Percentiles rank a stretch among this genome's conserved stretches.
Conservation (phyloP, 2,888 invertebrate species). For the Tanypteryx hageni region DNA sequence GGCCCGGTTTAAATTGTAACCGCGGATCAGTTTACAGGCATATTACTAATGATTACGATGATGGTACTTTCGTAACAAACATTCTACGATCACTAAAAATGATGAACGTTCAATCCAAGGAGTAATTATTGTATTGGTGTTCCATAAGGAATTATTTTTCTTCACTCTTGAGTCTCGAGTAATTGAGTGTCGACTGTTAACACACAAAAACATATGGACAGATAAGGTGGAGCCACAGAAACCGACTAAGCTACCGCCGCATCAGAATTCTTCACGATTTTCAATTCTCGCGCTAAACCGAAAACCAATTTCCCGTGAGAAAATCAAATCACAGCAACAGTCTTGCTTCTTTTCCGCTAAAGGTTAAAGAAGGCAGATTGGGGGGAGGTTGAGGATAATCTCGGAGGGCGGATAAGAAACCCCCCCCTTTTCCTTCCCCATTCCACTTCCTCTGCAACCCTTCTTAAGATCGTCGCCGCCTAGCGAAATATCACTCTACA, state of each 20-base stretch:
- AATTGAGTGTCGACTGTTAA: no score
- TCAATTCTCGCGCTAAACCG: slow-evolving; percentile 25
- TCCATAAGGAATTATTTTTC: no score
- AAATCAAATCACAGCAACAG: neutral
- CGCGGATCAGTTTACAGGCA: no score
- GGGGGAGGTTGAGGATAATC: neutral
- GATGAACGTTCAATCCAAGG: no score
- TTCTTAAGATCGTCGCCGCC: neutral
- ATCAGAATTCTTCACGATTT: neutral
- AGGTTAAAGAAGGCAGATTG: neutral
- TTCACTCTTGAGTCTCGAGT: no score
- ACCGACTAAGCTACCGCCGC: neutral
- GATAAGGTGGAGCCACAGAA: neutral
- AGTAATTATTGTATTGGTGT: no score
- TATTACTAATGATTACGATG: no score
- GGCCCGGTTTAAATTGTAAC: no score
- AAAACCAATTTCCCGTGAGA: neutral
- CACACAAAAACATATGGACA: no score
- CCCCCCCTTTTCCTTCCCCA: neutral
- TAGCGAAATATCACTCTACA: no score
- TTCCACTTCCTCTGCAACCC: neutral
- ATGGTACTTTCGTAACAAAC: no score
- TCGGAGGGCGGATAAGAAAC: neutral
- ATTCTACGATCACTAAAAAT: no score
- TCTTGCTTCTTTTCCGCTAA: neutral